Evolutionary conservation across 2,797 vertebrate species (phyloP), one percentile per base, ranked within the genome.

Genomic region (Xenops minutus): DNA sequence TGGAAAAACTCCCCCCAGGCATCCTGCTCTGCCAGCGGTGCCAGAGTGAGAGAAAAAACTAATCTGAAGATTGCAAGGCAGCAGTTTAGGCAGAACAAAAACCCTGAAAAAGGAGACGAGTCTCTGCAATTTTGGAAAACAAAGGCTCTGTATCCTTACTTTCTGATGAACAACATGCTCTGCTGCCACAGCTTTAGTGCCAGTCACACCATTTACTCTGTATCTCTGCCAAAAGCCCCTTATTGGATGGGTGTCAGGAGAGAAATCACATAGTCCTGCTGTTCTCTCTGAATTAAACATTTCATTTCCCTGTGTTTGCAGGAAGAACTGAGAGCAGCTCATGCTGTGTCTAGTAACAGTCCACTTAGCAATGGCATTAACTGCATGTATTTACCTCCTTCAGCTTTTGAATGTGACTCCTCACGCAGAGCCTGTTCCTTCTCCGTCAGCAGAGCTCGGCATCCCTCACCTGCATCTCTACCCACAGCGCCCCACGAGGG

Each of bases 91-190:
- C 39, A 84, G 51, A 84, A 30, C 23, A 68, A 54, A 72, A 88
- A 36, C 32, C 30, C 51, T 30, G 12, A 81, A 55, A 2, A 34
- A 14, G 56, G 19, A 61, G 9, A 43, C 12, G 43, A 61, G n/a
- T 22, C 24, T 84, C n/a, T 18, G n/a, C 23, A 14, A 2, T 58
- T 73, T 49, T 64, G 72, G 34, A 44, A 64, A 72, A 75, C 49
- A 46, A n/a, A 27, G 21, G 23, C 13, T 74, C 36, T 56, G 37
- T 44, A 56, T 73, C 64, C 32, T 68, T 85, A 97, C 94, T 94
- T 97, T 96, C 75, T 92, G 93, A 87, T 94, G 91, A 26, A 12
- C 2, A 9, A 86, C 15, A 16, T 14, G 41, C 61, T 97, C 96
- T 46, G 94, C 94, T 1, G 52, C 91, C 77, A 88, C 41, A 39